Base-by-base conservation (phyloP, 2,113 vertebrate genomes). In the Struthio camelus region DNA sequence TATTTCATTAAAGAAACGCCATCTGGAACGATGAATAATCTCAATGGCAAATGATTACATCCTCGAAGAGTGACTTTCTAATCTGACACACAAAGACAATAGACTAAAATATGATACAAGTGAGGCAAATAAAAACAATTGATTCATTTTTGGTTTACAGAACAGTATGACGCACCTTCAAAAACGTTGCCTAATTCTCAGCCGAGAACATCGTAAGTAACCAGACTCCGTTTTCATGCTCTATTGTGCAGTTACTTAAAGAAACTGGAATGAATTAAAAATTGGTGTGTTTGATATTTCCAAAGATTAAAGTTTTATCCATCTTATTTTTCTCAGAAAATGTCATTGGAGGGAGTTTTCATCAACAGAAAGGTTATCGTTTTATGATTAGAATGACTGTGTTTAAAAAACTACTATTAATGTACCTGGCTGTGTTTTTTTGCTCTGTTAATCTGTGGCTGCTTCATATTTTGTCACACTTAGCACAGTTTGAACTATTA, bases 161-260 rank as follows among this genome's bases (percentile, higher is more conserved):
- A 97, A 96, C 97, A 97, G 27, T 87, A 98, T 97, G 98, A 97
- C 9, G 58, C 95, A 69, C 89, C 98, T 95, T 96, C 97, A 82
- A 97, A 98, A 96, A 93, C 58, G 5, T 91, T 97, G 50, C 92
- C 97, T 71, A 65, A 64, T 92, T 97, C 97, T 95, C 97, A 98
- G 40, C 93, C 98, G 94, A 94, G 95, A 93, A 96, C 91, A 46
- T 98, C 95, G 98, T 99, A 98, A 99, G 98, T 99, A 97, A 89
- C 80, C 79, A 90, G 51, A 89, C 75, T 91, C 56, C 23, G 48
- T 85, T 71, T 73, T 87, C 28, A 9, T 82, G 56, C 51, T 91
- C 40, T 87, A 24, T 66, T 84, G 38, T 80, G 53, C 42, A 85
- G 18, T 92, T 85, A 59, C 54, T 79, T 64, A 56, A 59, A 72